These are phyloP conservation scores for Melanogrammus aeglefinus DNA, from an alignment of 2,797 vertebrate species.

Conservation along the genomic window DNA sequence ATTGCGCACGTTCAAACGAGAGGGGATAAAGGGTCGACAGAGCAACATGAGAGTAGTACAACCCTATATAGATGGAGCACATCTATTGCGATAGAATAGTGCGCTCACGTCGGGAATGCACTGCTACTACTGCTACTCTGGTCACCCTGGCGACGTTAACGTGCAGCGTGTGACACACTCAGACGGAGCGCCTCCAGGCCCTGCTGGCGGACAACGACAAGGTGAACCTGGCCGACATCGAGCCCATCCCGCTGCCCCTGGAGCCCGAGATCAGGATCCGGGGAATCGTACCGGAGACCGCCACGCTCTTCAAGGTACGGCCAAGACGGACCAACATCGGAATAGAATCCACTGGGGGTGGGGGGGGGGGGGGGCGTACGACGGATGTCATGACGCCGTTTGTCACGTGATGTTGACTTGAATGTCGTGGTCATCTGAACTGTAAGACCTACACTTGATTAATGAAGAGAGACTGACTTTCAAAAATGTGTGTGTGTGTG, in stretches of 20 bases:
- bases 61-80: too few relatives aligned
- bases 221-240: conserved; percentile 93
- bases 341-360: too few relatives aligned
- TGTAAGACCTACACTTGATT: not conserved
- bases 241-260: conserved; percentile 93
- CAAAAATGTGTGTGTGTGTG: not conserved
- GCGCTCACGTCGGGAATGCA: too few relatives aligned
- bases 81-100: too few relatives aligned
- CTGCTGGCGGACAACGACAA: conserved; percentile 95
- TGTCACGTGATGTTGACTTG: too few relatives aligned
- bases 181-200: conserved; percentile 94
- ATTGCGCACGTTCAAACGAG: too few relatives aligned
- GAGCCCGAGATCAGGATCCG: conserved; percentile 93
- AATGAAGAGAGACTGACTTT: not conserved
- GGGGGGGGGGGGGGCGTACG: too few relatives aligned
- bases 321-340: not conserved
- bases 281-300: conserved; percentile 94
- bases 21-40: too few relatives aligned
- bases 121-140: too few relatives aligned
- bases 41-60: too few relatives aligned
- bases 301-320: conserved; percentile 92
- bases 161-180: conserved; percentile 20
- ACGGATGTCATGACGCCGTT: too few relatives aligned
- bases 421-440: not conserved
- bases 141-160: not conserved